A percentile compares a stretch with the other conserved stretches of the same genome.
Evolutionary conservation across 2,888 invertebrate species (phyloP).

Genomic region (Cryptocheilus praepositus): DNA sequence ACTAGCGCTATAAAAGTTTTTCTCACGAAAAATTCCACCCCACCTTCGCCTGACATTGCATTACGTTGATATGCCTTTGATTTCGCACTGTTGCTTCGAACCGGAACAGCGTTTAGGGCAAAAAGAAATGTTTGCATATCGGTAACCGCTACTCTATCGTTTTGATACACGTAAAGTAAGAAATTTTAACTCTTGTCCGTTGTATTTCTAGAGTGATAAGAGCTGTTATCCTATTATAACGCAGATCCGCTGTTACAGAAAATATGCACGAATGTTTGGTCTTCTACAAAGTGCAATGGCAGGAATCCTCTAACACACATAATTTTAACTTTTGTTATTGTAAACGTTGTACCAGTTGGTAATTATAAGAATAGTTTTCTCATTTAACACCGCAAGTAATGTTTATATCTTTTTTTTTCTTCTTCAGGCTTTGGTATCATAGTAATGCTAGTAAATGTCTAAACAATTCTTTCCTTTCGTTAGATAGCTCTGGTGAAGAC

Average conservation of each 20-base stretch:
- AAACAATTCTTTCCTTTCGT: slow-evolving; percentile 36
- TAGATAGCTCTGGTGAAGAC: slow-evolving; percentile 46
- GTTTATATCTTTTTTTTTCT: slow-evolving; percentile 38
- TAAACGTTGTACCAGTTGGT: slow-evolving; percentile 51
- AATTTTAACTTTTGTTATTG: slow-evolving; percentile 42
- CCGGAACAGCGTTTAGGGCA: no score
- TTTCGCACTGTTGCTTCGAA: no score
- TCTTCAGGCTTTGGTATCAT: slow-evolving; percentile 39
- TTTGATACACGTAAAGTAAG: no score
- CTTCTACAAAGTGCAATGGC: slow-evolving; percentile 49
- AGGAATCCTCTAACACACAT: slow-evolving; percentile 40
- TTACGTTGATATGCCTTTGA: no score
- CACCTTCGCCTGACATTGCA: slow-evolving; percentile 1
- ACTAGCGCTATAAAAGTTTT: not conserved
- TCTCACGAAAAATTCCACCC: not conserved
- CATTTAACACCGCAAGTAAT: slow-evolving; percentile 41
- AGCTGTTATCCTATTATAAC: slow-evolving; percentile 21
- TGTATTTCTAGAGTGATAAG: slow-evolving; percentile 41
- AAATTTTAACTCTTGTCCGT: slow-evolving; percentile 21
- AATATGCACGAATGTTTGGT: slow-evolving; percentile 43
- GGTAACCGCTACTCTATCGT: no score
- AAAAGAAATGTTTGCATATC: no score
- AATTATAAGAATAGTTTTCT: slow-evolving; percentile 65
- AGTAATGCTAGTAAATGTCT: slow-evolving; percentile 38
- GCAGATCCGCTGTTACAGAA: slow-evolving; percentile 33